Evolutionary conservation across 2,888 invertebrate species (phyloP), one percentile per base, ranked within the genome.

Genomic region (Hyppa rectilinea): DNA sequence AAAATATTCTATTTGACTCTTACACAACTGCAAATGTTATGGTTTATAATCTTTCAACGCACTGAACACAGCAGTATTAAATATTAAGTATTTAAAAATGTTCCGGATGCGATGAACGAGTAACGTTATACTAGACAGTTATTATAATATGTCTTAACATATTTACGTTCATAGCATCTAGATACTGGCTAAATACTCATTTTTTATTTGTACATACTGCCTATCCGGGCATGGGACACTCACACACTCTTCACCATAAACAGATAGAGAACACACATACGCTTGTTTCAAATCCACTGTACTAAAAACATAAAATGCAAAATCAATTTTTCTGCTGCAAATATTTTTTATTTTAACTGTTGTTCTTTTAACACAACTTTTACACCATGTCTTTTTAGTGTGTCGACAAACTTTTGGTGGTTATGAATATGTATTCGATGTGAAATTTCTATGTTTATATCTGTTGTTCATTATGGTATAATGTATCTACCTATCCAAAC

Each of bases 221-320:
- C 20, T 38, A 12, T 52, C 2, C 5, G 9, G 38, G 9, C 7
- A 69, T 50, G 1, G 1, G 12, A 45, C 2, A 55, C n/a, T n/a
- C n/a, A n/a, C n/a, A n/a, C n/a, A n/a, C n/a, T 20, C 7, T 29
- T 23, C 40, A 55, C 17, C 20, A 1, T 71, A 9, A 36, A 45
- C 29, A 29, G 14, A n/a, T n/a, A n/a, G n/a, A n/a, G n/a, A 60
- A 43, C n/a, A 45, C 14, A 59, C 59, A 38, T 7, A n/a, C n/a
- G 70, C 73, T 73, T 40, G 12, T 34, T 68, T n/a, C 20, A 68
- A 67, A 38, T 45, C 26, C 52, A 59, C 50, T 68, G 52, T 67
- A 53, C 31, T 4, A 76, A 52, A n/a, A 58, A 73, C 70, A 76
- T 52, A 47, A n/a, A n/a, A 59, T 3, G 77, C 68, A 52, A 34